Percentiles rank a stretch among this genome's conserved stretches.
Evolutionary conservation across 2,113 vertebrate genomes (phyloP).

Genomic region (Leucopsar rothschildi): DNA sequence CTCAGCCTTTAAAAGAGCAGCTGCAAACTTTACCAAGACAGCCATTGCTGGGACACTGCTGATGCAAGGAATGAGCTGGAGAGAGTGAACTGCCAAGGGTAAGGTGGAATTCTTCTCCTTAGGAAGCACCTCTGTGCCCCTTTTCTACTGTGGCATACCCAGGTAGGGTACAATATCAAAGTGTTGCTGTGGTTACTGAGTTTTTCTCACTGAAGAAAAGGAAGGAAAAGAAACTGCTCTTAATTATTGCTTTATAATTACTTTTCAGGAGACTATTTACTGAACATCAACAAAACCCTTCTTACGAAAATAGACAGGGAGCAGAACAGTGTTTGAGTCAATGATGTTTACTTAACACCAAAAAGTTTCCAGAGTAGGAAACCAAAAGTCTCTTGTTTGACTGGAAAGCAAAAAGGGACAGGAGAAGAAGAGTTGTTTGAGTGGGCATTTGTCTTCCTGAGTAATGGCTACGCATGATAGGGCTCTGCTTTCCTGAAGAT

Average conservation of each 20-base stretch:
- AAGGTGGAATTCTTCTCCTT: not conserved
- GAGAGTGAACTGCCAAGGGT: not conserved
- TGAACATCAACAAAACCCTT: not conserved
- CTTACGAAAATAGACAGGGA: not conserved
- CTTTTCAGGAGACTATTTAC: not conserved
- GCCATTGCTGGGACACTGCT: not conserved
- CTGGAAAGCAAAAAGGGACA: not conserved
- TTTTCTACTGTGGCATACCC: not conserved
- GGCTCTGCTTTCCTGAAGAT: not conserved
- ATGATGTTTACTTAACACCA: not conserved
- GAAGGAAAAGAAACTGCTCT: not conserved
- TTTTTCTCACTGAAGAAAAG: not conserved
- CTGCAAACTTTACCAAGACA: not conserved
- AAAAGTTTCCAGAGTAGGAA: not conserved
- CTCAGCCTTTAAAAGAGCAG: not conserved
- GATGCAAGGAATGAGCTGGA: not conserved
- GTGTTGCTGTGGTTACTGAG: not conserved
- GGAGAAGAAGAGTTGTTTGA: not conserved
- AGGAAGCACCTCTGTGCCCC: not conserved
- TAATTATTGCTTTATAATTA: not conserved
- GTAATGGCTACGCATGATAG: accelerated
- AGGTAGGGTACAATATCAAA: not conserved
- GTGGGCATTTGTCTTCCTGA: not conserved
- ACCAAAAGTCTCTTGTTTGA: not conserved
- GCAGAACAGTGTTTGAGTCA: not conserved